Evolutionary conservation across 2,113 vertebrate species (phyloP).

Genomic region (Apteryx mantelli): DNA sequence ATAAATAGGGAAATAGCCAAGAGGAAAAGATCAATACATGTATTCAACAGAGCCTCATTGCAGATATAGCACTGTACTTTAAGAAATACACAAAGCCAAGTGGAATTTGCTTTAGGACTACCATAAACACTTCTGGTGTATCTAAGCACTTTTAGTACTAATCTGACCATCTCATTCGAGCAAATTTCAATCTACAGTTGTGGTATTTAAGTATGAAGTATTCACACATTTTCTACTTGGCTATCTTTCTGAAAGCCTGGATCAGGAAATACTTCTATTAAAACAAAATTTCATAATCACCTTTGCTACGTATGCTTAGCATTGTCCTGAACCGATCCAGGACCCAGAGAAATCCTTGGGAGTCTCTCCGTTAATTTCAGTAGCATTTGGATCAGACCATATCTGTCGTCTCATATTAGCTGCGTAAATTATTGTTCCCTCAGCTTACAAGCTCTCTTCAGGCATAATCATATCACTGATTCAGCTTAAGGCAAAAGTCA

Average conservation of each 20-base stretch:
- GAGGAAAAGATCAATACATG: background rate
- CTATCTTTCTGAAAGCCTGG: background rate
- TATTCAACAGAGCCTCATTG: background rate
- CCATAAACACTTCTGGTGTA: background rate
- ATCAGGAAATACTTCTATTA: background rate
- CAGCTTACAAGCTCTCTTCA: conserved; percentile 42
- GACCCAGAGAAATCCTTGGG: background rate
- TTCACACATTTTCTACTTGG: background rate
- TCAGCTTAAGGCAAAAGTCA: conserved; percentile 37
- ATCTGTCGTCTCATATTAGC: background rate
- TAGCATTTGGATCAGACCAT: background rate
- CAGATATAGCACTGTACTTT: background rate
- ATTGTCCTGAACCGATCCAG: background rate
- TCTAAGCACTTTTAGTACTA: background rate
- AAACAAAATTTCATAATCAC: background rate
- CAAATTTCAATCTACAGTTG: background rate
- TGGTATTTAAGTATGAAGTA: background rate
- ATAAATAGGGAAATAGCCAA: background rate
- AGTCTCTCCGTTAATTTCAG: background rate
- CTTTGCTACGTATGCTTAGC: background rate
- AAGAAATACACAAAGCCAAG: background rate
- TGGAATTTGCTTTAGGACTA: background rate
- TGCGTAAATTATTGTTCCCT: background rate
- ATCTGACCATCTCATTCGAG: background rate
- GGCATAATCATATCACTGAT: conserved; percentile 18